phyloP scores from a whole-genome alignment of 1,140 invertebrate genomes.

The Leguminivora glycinivorella region DNA sequence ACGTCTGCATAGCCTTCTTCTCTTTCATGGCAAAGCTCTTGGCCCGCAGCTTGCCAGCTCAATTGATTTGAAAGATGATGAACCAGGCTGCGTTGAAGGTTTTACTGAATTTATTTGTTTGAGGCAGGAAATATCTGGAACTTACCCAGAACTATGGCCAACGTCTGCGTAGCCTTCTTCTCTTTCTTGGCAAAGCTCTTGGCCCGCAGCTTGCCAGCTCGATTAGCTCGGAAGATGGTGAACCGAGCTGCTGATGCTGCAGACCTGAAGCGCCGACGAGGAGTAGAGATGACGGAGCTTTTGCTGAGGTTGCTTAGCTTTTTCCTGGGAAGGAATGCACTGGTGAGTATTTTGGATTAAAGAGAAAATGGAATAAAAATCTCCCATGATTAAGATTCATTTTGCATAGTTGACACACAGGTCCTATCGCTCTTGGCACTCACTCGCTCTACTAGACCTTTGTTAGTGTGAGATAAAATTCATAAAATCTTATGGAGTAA shows the following conservation, averaged over 20 bases:
- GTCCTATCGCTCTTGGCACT: no score
- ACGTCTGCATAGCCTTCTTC: conserved; percentile 98
- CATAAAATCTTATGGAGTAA: no score
- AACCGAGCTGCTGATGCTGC: conserved; percentile 85
- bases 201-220: conserved; percentile 93
- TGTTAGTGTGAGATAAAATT: no score
- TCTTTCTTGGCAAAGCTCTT: conserved; percentile 98
- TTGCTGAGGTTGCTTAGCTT: conserved; percentile 65
- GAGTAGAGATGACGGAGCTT: conserved; percentile 62
- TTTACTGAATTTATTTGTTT: no score
- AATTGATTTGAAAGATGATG: conserved; percentile 94
- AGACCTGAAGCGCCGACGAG: conserved; percentile 62
- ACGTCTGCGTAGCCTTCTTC: conserved; percentile 98
- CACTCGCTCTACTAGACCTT: no score
- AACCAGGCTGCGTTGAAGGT: no score
- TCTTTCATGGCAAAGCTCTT: conserved; percentile 98
- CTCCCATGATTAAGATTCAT: no score
- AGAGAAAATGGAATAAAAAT: not conserved
- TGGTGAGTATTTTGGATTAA: not conserved
- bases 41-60: conserved; percentile 93
- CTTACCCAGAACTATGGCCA: conserved; percentile 98
- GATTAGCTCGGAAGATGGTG: conserved; percentile 94
- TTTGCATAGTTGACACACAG: no score
- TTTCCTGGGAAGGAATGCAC: conserved; percentile 48
- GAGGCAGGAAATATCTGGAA: no score